These are phyloP conservation scores for Drosophila fuyamai DNA, from an alignment of 1,140 invertebrate species.

Conservation along the genomic window DNA sequence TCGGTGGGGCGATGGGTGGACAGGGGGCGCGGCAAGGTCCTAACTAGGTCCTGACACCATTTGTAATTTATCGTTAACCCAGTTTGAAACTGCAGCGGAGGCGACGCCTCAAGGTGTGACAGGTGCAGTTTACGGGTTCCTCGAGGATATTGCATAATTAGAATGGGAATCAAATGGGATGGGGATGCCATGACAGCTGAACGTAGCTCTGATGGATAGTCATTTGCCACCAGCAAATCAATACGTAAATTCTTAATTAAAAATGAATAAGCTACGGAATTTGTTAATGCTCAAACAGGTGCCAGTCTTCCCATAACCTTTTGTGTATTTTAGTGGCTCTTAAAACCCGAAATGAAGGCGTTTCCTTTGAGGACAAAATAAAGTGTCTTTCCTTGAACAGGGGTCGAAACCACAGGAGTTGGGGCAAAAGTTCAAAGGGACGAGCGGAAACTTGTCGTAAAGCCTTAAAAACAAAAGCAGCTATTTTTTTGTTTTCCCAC, in stretches of 20 bases:
- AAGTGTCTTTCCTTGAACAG: conserved; percentile 1
- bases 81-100: conserved; percentile 54
- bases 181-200: conserved; percentile 16
- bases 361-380: conserved; percentile 12
- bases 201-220: conserved; percentile 7
- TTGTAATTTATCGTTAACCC: conserved; percentile 79
- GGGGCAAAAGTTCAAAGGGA: background rate
- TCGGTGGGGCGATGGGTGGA: background rate
- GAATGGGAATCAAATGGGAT: conserved; percentile 16
- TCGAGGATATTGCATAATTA: conserved; percentile 64
- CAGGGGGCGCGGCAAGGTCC: conserved; percentile 34
- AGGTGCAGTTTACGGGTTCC: conserved; percentile 53
- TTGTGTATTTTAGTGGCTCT: conserved; percentile 1
- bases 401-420: background rate
- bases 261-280: conserved; percentile 15
- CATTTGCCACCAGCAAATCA: conserved; percentile 7
- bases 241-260: conserved; percentile 44
- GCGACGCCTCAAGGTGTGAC: conserved; percentile 30
- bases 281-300: conserved; percentile 24
- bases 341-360: conserved; percentile 11
- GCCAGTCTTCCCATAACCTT: conserved; percentile 30
- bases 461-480: background rate
- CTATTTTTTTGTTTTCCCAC: background rate
- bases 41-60: conserved; percentile 76
- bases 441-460: background rate